These are phyloP conservation scores for Cebus imitator DNA, from an alignment of 2,113 vertebrate genomes.

Conservation along the genomic window DNA sequence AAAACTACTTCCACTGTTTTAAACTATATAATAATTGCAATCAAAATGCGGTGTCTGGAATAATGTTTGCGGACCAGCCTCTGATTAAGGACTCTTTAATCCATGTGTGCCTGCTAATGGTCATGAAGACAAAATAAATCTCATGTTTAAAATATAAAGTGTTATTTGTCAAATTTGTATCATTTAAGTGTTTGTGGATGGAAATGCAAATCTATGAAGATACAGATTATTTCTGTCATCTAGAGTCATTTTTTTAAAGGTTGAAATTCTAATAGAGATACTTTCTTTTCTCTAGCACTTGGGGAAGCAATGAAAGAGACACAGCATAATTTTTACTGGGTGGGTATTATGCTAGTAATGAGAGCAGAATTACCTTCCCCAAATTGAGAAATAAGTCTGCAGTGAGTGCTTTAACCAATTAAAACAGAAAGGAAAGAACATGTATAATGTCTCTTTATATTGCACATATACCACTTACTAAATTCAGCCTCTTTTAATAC, in stretches of 20 bases:
- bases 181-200: slow-evolving; percentile 60
- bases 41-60: not conserved
- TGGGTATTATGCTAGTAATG: slow-evolving; percentile 37
- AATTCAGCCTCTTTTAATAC: slow-evolving; percentile 32
- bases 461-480: slow-evolving; percentile 23
- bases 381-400: slow-evolving; percentile 49
- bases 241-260: slow-evolving; percentile 75
- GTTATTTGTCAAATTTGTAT: not conserved
- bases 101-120: not conserved
- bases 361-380: slow-evolving; percentile 43
- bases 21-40: not conserved
- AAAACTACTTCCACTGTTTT: not conserved
- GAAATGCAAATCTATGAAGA: slow-evolving; percentile 76
- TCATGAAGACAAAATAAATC: not conserved
- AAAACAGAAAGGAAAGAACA: slow-evolving; percentile 36
- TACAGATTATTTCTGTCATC: slow-evolving; percentile 74
- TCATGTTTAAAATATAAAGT: not conserved
- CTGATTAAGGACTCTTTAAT: not conserved
- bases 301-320: slow-evolving; percentile 62
- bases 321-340: slow-evolving; percentile 25
- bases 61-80: not conserved
- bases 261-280: slow-evolving; percentile 62
- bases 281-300: not conserved
- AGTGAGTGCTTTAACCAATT: slow-evolving; percentile 45
- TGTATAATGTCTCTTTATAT: slow-evolving; percentile 18